Conservation (phyloP, 2,888 invertebrate genomes). For the Capitulum mitella region DNA sequence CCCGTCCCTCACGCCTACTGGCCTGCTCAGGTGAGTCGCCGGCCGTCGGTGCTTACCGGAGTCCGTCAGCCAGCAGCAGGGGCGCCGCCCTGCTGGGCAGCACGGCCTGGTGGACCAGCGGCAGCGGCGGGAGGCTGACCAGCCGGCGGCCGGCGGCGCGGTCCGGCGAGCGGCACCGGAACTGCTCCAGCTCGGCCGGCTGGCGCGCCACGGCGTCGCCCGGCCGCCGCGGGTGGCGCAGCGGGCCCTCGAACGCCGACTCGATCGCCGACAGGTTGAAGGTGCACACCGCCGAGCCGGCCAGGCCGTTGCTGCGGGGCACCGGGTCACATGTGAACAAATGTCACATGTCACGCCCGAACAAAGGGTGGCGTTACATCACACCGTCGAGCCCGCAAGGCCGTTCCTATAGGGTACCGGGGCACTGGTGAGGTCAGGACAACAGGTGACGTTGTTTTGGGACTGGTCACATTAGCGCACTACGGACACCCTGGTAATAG, state of each 20-base stretch:
- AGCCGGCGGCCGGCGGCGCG: background rate
- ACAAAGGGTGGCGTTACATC: no score
- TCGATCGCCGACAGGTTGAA: slow-evolving; percentile 77
- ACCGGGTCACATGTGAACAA: no score
- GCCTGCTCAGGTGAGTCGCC: no score
- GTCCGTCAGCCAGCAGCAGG: background rate
- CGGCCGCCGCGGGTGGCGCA: slow-evolving; percentile 70
- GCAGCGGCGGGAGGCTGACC: background rate
- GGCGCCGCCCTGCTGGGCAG: background rate
- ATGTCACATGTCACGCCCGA: no score
- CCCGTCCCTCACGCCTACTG: no score
- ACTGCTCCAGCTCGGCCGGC: slow-evolving; percentile 49
- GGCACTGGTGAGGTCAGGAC: no score
- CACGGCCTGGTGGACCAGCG: background rate
- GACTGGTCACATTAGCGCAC: no score
- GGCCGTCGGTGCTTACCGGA: background rate
- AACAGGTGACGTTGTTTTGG: no score
- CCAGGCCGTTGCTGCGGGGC: slow-evolving; percentile 59
- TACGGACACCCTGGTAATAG: no score
- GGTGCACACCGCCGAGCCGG: slow-evolving; percentile 84
- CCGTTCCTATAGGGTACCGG: slow-evolving; percentile 53
- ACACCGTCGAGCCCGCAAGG: slow-evolving; percentile 84
- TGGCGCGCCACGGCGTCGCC: slow-evolving; percentile 65
- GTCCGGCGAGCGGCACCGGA: slow-evolving; percentile 52
- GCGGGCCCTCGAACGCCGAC: slow-evolving; percentile 73